Evolutionary conservation across 2,797 vertebrate genomes (phyloP).

Genomic region (Poecilia gillii): DNA sequence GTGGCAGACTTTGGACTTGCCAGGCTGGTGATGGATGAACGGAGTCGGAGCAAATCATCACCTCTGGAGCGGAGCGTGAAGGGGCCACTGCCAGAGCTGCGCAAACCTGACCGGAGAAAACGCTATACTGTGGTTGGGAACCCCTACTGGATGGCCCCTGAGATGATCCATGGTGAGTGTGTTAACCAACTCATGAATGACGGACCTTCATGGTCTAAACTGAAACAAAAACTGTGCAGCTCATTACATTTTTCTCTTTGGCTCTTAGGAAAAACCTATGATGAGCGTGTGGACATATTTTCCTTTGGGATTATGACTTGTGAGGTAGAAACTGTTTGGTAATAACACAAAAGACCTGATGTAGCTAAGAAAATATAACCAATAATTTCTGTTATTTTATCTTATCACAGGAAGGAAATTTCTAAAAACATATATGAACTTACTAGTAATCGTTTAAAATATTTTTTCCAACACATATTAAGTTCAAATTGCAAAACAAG

Average conservation of each 20-base stretch:
- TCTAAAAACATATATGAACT: background rate
- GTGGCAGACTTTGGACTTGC: constrained; percentile 97
- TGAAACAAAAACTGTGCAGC: background rate
- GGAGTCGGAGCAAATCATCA: constrained; percentile 69
- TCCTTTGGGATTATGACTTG: constrained; percentile 97
- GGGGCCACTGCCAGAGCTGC: constrained; percentile 81
- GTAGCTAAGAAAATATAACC: background rate
- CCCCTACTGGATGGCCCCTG: constrained; percentile 99
- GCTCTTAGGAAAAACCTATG: constrained; percentile 89
- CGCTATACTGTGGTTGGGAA: constrained; percentile 98
- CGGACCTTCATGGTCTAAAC: background rate
- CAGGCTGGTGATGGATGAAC: constrained; percentile 88
- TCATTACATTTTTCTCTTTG: constrained; percentile 23
- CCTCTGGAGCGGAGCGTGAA: constrained; percentile 63
- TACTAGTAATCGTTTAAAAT: background rate
- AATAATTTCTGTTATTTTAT: background rate
- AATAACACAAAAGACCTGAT: background rate
- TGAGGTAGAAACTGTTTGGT: constrained; percentile 83
- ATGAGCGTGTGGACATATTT: constrained; percentile 96
- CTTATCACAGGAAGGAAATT: background rate
- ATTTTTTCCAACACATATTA: background rate
- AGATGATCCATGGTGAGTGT: constrained; percentile 94
- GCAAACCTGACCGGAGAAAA: constrained; percentile 89
- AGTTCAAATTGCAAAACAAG: background rate
- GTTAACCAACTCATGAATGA: background rate